Evolutionary conservation across 2,113 vertebrate species (phyloP).

Genomic region (Dicaeum eximium): DNA sequence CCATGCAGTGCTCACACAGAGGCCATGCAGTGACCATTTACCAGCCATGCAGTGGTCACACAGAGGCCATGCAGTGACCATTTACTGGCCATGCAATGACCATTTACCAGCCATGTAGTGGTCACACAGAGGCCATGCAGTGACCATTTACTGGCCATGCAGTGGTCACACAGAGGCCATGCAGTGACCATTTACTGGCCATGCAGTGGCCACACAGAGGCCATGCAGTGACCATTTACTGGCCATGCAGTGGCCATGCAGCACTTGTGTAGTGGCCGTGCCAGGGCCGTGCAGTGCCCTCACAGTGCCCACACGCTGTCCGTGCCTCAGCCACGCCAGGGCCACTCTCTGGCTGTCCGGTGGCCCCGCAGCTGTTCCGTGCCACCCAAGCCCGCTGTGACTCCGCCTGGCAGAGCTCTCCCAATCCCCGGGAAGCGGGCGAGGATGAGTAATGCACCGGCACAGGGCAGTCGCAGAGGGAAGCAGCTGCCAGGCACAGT

Average conservation of each 20-base stretch:
- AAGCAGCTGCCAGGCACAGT: slow-evolving; percentile 15
- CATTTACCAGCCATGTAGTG: too few relatives aligned
- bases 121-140: too few relatives aligned
- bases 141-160: neutral
- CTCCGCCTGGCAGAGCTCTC: neutral
- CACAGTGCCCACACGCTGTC: rapidly evolving
- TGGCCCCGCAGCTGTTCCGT: rapidly evolving
- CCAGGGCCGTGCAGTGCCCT: neutral
- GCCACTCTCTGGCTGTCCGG: neutral
- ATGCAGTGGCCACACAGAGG: rapidly evolving
- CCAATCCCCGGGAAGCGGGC: neutral
- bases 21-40: too few relatives aligned
- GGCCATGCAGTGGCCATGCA: neutral
- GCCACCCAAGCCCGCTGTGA: neutral
- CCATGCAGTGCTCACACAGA: rapidly evolving
- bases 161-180: rapidly evolving
- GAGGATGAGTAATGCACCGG: neutral
- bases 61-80: too few relatives aligned
- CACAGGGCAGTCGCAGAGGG: neutral
- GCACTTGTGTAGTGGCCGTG: rapidly evolving
- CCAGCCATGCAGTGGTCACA: rapidly evolving
- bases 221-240: neutral
- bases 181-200: neutral
- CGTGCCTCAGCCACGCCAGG: rapidly evolving
- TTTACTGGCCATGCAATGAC: too few relatives aligned